These are phyloP conservation scores for Itoplectis maculator DNA, from an alignment of 2,888 invertebrate genomes.

Conservation along the genomic window DNA sequence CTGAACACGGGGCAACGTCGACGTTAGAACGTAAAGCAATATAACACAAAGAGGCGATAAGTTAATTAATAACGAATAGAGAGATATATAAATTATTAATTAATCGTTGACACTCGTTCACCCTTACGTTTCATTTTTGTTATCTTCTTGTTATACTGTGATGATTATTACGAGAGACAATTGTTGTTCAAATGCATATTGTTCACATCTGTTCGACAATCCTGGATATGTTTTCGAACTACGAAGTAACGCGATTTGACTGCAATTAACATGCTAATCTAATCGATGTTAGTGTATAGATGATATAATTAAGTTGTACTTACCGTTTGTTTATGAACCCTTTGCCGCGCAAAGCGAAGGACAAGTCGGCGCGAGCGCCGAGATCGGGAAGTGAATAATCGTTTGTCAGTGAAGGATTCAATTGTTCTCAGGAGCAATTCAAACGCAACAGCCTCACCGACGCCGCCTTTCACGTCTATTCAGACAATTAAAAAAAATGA, in stretches of 20 bases:
- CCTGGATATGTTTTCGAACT: conserved; percentile 19
- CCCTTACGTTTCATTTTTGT: conserved; percentile 14
- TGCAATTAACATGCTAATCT: conserved; percentile 72
- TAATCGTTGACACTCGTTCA: conserved; percentile 44
- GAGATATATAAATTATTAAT: conserved; percentile 33
- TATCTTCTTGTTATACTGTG: neutral
- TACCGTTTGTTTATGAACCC: conserved; percentile 14
- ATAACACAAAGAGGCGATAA: conserved; percentile 74
- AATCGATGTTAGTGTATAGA: conserved; percentile 32
- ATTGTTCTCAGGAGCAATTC: neutral
- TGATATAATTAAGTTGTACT: conserved; percentile 23
- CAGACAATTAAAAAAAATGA: too few species aligned
- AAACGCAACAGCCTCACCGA: neutral
- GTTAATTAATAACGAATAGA: conserved; percentile 57
- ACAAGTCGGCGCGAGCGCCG: neutral
- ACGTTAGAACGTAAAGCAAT: conserved; percentile 63
- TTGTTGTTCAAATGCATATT: conserved; percentile 17
- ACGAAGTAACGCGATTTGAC: conserved; percentile 76
- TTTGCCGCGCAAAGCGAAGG: neutral
- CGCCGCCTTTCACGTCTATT: neutral
- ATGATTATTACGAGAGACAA: neutral
- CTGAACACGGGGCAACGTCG: conserved; percentile 73
- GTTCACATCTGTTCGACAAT: conserved; percentile 51
- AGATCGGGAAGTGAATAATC: neutral
- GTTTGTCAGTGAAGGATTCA: conserved; percentile 6